phyloP scores from a whole-genome alignment of 2,113 vertebrate genomes.

The Myrmecobius fasciatus region DNA sequence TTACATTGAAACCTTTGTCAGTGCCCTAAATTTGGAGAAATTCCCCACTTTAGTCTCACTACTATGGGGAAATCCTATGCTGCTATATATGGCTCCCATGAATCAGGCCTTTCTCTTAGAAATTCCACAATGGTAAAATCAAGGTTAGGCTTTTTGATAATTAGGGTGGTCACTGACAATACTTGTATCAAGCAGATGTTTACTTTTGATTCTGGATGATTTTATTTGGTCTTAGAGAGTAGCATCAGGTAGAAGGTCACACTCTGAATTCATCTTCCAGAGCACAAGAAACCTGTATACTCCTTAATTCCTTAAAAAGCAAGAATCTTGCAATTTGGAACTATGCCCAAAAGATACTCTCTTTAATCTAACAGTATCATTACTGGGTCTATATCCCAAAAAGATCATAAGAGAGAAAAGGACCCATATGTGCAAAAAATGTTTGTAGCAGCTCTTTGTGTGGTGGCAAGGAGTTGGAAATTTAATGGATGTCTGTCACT shows the following conservation, averaged over 20 bases:
- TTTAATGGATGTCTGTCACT: too few relatives aligned
- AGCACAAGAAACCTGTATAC: not conserved
- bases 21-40: not conserved
- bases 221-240: not conserved
- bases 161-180: not conserved
- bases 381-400: too few relatives aligned
- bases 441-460: too few relatives aligned
- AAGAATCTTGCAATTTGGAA: too few relatives aligned
- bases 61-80: not conserved
- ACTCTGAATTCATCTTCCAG: not conserved
- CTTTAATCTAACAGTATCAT: too few relatives aligned
- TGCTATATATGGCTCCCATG: not conserved
- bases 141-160: not conserved
- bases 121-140: not conserved
- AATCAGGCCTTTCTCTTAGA: not conserved
- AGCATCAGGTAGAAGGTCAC: not conserved
- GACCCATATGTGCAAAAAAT: too few relatives aligned
- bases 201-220: not conserved
- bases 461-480: too few relatives aligned
- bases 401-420: too few relatives aligned
- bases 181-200: not conserved
- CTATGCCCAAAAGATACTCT: too few relatives aligned
- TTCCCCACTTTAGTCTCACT: rapidly evolving
- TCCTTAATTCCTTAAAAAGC: not conserved
- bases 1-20: not conserved